Conservation (phyloP, 2,797 vertebrate genomes). For the Leptodactylus fallax region DNA sequence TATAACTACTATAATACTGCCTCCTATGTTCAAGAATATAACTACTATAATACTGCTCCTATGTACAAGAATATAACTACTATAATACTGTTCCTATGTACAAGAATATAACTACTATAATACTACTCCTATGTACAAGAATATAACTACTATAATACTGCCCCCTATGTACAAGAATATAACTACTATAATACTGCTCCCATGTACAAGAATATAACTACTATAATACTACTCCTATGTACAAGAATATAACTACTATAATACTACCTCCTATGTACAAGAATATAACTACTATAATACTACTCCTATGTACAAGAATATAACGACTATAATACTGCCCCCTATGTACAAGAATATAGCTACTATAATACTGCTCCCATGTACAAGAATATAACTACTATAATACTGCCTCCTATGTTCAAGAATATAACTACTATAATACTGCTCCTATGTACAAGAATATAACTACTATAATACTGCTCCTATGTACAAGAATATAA, state of each 20-base stretch:
- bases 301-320: too few relatives aligned
- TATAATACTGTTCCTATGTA: not conserved
- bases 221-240: too few relatives aligned
- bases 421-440: conserved; percentile 10
- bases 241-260: too few relatives aligned
- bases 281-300: too few relatives aligned
- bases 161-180: too few relatives aligned
- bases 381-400: conserved; percentile 6
- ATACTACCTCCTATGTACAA: too few relatives aligned
- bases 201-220: too few relatives aligned
- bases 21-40: not conserved
- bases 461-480: conserved; percentile 9
- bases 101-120: conserved; percentile 1
- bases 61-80: not conserved
- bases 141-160: conserved; percentile 5
- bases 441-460: not conserved
- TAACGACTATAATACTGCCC: too few relatives aligned
- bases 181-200: too few relatives aligned
- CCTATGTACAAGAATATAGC: too few relatives aligned
- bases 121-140: not conserved
- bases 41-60: not conserved
- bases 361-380: not conserved
- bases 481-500: not conserved
- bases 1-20: conserved; percentile 9
- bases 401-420: not conserved